Evolutionary conservation across 2,888 invertebrate species (phyloP).

Genomic region (Cosmorhoe ocellata): DNA sequence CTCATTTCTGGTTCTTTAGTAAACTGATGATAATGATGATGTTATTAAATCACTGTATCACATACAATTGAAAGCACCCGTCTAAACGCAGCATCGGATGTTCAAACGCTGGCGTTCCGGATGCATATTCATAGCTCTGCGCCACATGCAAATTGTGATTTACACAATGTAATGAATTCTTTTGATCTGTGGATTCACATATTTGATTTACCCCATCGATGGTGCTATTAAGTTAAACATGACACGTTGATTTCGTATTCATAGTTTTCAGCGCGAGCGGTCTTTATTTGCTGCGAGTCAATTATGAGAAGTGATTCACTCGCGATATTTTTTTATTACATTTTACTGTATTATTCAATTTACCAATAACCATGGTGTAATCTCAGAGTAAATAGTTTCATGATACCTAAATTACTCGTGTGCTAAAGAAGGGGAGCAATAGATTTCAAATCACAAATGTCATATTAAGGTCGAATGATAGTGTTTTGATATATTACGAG

Average conservation of each 20-base stretch:
- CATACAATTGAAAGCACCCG: conserved; percentile 7
- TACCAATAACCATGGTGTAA: too few relatives aligned
- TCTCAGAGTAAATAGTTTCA: too few relatives aligned
- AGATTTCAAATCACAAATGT: too few relatives aligned
- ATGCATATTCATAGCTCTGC: conserved; percentile 79
- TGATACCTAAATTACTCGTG: too few relatives aligned
- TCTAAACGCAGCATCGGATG: conserved; percentile 67
- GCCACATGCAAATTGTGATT: conserved; percentile 82
- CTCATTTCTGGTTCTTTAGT: too few relatives aligned
- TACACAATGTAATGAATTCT: conserved; percentile 83
- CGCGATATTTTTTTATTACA: conserved; percentile 1
- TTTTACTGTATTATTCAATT: too few relatives aligned
- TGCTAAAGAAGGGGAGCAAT: too few relatives aligned
- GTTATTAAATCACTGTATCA: background rate
- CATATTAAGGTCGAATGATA: too few relatives aligned
- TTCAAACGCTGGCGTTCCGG: conserved; percentile 67
- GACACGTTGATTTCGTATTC: conserved; percentile 77
- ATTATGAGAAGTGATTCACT: conserved; percentile 41
- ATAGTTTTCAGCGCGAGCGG: conserved; percentile 65
- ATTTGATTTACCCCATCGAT: conserved; percentile 81
- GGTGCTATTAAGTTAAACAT: conserved; percentile 64
- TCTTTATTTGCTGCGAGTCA: conserved; percentile 52
- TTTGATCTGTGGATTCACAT: conserved; percentile 82
- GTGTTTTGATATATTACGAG: too few relatives aligned
- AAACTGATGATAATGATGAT: background rate